Conservation (phyloP, 1,140 invertebrate genomes). For the Charaxes varanes region DNA sequence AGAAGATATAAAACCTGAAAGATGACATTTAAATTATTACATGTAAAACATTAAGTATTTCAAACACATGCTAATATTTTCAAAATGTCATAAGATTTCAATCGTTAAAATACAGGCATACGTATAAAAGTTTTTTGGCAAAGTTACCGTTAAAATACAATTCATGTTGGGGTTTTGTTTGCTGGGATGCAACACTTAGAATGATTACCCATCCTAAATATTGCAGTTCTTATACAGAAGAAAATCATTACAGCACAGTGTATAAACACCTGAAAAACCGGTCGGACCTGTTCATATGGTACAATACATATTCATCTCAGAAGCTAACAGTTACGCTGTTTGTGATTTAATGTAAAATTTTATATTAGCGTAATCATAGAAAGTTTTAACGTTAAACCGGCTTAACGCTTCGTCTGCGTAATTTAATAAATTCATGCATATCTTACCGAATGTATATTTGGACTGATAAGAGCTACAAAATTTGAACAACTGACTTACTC, state of each 20-base stretch:
- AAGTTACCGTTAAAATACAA: slow-evolving; percentile 12
- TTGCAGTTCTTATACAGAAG: slow-evolving; percentile 31
- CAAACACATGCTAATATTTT: too few species aligned
- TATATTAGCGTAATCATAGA: slow-evolving; percentile 5
- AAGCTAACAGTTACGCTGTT: not conserved
- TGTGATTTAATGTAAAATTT: slow-evolving; percentile 12
- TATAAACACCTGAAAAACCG: slow-evolving; percentile 20
- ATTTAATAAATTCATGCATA: too few species aligned
- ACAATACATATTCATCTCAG: slow-evolving; percentile 7
- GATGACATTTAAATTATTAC: not conserved
- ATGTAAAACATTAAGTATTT: not conserved
- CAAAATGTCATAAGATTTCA: too few species aligned
- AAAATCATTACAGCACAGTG: slow-evolving; percentile 13
- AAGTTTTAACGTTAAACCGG: too few species aligned
- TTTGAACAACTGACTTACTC: too few species aligned
- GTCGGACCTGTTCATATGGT: slow-evolving; percentile 25
- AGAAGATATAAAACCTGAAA: slow-evolving; percentile 7
- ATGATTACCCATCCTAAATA: slow-evolving; percentile 19
- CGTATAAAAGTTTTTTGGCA: not conserved
- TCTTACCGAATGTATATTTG: too few species aligned
- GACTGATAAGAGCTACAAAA: too few species aligned
- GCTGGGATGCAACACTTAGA: slow-evolving; percentile 20
- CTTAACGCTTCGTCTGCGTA: too few species aligned
- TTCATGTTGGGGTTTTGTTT: slow-evolving; percentile 16
- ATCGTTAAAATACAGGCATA: not conserved